Evolutionary conservation across 2,888 invertebrate species (phyloP).

Genomic region (Lasioglossum morio): DNA sequence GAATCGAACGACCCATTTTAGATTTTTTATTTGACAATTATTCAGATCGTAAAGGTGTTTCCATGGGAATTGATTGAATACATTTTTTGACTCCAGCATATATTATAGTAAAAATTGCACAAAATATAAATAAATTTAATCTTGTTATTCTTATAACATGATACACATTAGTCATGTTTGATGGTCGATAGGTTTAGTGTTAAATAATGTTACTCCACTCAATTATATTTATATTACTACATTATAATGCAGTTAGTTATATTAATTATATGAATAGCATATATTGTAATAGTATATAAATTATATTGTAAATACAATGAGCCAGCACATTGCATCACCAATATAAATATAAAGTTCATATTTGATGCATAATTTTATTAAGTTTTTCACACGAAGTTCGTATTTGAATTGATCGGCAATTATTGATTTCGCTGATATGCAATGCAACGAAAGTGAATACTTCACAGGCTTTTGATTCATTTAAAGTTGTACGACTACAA

Average conservation of each 20-base stretch:
- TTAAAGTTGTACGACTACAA: slow-evolving; percentile 20
- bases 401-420: slow-evolving; percentile 39
- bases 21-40: too few relatives aligned
- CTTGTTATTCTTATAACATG: too few relatives aligned
- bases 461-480: slow-evolving; percentile 24
- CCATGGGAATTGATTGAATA: too few relatives aligned
- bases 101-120: too few relatives aligned
- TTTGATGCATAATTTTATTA: slow-evolving; percentile 27
- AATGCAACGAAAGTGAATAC: slow-evolving; percentile 22
- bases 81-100: too few relatives aligned
- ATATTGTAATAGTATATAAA: neutral
- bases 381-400: slow-evolving; percentile 1
- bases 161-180: too few relatives aligned
- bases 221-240: neutral
- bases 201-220: neutral
- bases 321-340: neutral
- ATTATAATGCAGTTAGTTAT: neutral
- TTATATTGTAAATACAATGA: neutral
- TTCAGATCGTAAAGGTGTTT: too few relatives aligned
- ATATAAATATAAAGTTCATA: neutral
- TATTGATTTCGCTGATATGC: slow-evolving; percentile 51
- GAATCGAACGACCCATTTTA: too few relatives aligned
- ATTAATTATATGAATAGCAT: neutral
- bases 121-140: too few relatives aligned
- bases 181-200: too few relatives aligned